Evolutionary conservation across 2,797 vertebrate species (phyloP).

Genomic region (Moxostoma hubbsi): DNA sequence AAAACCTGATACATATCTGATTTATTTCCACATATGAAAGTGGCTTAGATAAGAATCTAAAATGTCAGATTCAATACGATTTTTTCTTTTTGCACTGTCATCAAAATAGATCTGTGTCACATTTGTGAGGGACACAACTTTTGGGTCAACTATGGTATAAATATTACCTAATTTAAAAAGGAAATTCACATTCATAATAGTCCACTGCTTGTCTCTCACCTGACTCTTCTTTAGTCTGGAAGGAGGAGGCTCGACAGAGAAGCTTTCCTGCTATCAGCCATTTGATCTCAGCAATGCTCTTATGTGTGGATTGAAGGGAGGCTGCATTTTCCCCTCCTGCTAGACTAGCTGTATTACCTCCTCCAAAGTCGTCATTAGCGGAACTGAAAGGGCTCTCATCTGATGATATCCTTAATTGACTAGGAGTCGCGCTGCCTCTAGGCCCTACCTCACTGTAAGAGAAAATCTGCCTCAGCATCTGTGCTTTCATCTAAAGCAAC

Average conservation of each 20-base stretch:
- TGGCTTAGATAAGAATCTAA: too few species aligned
- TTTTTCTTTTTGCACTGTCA: too few species aligned
- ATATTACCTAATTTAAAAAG: too few species aligned
- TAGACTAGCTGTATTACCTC: background rate
- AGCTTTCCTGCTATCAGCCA: slow-evolving; percentile 66
- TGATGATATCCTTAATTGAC: slow-evolving; percentile 38
- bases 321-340: slow-evolving; percentile 1
- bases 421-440: slow-evolving; percentile 11
- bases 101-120: too few species aligned
- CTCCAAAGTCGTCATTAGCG: slow-evolving; percentile 26
- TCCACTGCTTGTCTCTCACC: slow-evolving; percentile 52
- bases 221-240: slow-evolving; percentile 60
- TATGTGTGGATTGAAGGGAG: slow-evolving; percentile 33
- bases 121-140: too few species aligned
- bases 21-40: too few species aligned
- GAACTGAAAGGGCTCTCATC: slow-evolving; percentile 19
- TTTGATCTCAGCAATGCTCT: slow-evolving; percentile 67
- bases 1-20: too few species aligned
- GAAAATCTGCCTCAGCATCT: background rate
- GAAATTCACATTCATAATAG: too few species aligned
- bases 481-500: background rate
- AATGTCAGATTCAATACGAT: too few species aligned
- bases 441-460: slow-evolving; percentile 46
- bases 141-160: too few species aligned
- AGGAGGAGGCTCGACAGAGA: slow-evolving; percentile 11